phyloP scores from a whole-genome alignment of 2,113 vertebrate genomes.

The Eptesicus fuscus region DNA sequence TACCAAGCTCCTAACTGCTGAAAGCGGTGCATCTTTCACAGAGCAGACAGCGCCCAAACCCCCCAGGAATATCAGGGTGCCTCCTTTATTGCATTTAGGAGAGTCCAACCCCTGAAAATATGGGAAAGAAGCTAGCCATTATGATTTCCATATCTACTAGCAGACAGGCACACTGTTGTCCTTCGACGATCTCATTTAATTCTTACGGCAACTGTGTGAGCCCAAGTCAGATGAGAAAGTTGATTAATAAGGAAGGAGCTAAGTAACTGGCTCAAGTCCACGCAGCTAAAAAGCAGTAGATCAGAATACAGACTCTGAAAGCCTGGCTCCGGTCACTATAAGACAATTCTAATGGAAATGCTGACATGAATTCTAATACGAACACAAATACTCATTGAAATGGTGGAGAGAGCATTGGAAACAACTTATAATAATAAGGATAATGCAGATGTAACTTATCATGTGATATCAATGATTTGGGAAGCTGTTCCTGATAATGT shows the following conservation, averaged over 20 bases:
- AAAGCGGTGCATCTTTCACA: background rate
- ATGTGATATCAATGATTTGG: background rate
- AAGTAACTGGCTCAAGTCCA: background rate
- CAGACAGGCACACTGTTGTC: background rate
- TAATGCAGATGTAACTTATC: background rate
- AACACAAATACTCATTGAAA: background rate
- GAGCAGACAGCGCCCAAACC: background rate
- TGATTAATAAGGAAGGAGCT: background rate
- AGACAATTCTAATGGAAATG: background rate
- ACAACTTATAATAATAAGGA: background rate
- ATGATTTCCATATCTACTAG: background rate
- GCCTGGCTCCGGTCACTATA: background rate
- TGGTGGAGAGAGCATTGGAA: background rate
- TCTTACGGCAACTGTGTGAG: background rate
- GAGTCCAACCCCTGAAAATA: background rate
- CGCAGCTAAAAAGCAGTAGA: background rate
- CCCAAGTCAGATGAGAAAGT: conserved; percentile 6
- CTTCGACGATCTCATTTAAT: conserved; percentile 27
- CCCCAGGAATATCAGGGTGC: background rate
- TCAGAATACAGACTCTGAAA: background rate
- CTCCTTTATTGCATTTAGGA: background rate
- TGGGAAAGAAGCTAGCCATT: background rate
- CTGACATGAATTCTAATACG: background rate
- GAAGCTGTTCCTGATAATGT: background rate
- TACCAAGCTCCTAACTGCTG: background rate